Conservation (phyloP, 2,113 vertebrate species). For the Heterochromis multidens region DNA sequence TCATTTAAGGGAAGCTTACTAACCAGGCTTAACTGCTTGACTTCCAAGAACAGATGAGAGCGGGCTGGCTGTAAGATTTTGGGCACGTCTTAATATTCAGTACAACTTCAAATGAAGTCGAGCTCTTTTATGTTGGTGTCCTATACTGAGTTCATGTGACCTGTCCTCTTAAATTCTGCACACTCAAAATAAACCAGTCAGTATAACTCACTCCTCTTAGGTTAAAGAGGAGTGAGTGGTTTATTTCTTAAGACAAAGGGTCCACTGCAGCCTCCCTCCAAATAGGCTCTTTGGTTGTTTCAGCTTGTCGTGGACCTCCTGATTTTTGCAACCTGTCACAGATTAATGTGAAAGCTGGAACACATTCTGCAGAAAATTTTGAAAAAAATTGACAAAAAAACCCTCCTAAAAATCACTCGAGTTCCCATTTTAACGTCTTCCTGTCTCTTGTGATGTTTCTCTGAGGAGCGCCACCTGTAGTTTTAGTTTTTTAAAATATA, state of each 20-base stretch:
- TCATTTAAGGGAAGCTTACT: too few species aligned
- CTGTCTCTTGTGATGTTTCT: too few species aligned
- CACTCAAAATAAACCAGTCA: too few species aligned
- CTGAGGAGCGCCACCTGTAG: too few species aligned
- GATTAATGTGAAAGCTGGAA: background rate
- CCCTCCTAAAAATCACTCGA: background rate
- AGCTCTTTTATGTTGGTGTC: background rate
- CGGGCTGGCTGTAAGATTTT: fast-evolving
- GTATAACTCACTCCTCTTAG: background rate
- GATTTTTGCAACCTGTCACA: background rate
- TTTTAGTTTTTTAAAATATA: too few species aligned
- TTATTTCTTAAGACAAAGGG: background rate
- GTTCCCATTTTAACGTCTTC: background rate
- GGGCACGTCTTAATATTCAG: background rate
- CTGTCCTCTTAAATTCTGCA: background rate
- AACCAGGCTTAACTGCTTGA: too few species aligned
- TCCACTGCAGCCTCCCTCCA: background rate
- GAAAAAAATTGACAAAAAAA: too few species aligned
- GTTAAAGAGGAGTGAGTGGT: background rate
- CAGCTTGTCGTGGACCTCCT: background rate
- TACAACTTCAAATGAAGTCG: background rate
- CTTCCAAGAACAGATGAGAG: background rate
- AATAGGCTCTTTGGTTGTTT: background rate
- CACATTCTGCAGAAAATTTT: background rate
- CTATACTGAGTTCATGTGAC: background rate